Conservation (phyloP, 2,797 vertebrate species). For the Eleutherodactylus coqui region DNA sequence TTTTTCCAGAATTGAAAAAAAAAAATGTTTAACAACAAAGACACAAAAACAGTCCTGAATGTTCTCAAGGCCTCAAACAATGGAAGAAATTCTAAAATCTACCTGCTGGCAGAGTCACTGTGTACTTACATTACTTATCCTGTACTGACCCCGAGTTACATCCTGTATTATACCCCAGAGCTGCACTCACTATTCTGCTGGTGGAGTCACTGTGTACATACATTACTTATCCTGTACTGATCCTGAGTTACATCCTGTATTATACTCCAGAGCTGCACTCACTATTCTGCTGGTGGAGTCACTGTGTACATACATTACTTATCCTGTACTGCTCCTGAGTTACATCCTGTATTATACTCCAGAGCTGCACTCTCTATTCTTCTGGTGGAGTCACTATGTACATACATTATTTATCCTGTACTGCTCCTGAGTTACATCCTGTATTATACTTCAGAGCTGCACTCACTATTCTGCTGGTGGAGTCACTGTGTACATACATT, state of each 20-base stretch:
- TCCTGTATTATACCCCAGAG: neutral
- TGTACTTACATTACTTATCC: neutral
- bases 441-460: no score
- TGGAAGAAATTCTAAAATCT: neutral
- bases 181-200: neutral
- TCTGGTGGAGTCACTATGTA: no score
- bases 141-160: no score
- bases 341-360: no score
- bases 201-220: neutral
- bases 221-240: no score
- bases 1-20: neutral
- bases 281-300: neutral
- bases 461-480: no score
- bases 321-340: no score
- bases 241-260: neutral
- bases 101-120: neutral
- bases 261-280: neutral
- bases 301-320: no score
- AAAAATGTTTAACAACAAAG: conserved; percentile 1
- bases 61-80: neutral
- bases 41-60: neutral
- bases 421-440: no score
- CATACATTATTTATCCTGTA: no score
- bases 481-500: no score
- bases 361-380: no score